Percentiles rank a stretch among this genome's conserved stretches.
These are phyloP conservation scores for Heliocidaris tuberculata DNA, from an alignment of 35 echinoderm and acorn worm genomes.

Conservation along the genomic window DNA sequence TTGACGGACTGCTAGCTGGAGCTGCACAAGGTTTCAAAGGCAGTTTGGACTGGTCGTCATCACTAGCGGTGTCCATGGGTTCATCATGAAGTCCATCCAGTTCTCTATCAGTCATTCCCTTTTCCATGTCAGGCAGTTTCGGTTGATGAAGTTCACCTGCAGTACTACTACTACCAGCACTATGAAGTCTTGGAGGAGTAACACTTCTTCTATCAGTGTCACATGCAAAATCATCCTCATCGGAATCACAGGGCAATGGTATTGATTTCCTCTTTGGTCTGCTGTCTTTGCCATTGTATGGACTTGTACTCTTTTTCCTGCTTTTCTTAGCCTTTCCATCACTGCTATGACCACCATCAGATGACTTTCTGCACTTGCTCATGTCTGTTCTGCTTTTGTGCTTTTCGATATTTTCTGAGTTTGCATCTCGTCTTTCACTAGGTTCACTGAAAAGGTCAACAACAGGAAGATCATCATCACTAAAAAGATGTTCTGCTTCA, in stretches of 20 bases:
- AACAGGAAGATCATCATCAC: not conserved
- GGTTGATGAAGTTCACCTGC: not conserved
- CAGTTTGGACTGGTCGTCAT: conserved; percentile 22
- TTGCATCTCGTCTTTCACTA: not conserved
- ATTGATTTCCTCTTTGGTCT: not conserved
- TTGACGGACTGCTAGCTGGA: conserved; percentile 24
- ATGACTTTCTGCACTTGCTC: not conserved
- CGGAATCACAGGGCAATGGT: not conserved
- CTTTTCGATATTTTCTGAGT: not conserved
- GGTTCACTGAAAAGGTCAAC: not conserved
- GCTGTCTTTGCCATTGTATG: not conserved
- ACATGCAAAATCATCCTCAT: conserved; percentile 49
- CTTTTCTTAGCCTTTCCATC: not conserved
- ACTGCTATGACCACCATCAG: not conserved
- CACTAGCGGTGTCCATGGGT: conserved; percentile 60
- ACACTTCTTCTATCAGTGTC: conserved; percentile 4
- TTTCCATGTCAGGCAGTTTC: not conserved
- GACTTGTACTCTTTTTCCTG: not conserved
- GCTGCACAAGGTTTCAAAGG: not conserved
- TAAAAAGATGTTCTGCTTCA: not conserved
- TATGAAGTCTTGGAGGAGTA: not conserved
- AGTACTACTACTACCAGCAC: not conserved
- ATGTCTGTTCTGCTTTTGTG: not conserved
- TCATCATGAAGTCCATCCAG: not conserved
- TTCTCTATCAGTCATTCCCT: not conserved